Conservation (phyloP, 2,888 invertebrate species). For the Cistogaster globosa region DNA sequence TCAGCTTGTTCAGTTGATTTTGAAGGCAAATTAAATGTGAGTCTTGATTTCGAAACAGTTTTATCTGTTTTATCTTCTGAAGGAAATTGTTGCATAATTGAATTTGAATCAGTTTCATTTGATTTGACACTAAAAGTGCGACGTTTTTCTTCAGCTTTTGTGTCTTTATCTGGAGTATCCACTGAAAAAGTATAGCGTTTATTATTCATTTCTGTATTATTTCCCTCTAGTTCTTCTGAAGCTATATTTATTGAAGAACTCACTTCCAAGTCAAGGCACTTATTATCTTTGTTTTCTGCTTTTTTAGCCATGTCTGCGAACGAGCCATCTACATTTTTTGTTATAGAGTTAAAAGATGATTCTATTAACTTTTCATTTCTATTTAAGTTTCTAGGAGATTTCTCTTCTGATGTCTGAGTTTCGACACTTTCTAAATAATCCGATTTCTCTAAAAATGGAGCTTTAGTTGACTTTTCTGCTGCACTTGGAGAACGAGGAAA, state of each 20-base stretch:
- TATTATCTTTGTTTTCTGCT: neutral
- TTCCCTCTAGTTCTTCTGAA: neutral
- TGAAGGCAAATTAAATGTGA: slow-evolving; percentile 69
- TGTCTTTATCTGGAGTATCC: slow-evolving; percentile 6
- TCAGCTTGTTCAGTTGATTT: neutral
- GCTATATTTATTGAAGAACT: neutral
- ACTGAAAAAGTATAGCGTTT: slow-evolving; percentile 51
- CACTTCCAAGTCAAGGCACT: slow-evolving; percentile 50
- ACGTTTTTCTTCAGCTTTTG: slow-evolving; percentile 33
- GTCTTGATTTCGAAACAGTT: slow-evolving; percentile 41
- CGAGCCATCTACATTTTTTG: slow-evolving; percentile 6
- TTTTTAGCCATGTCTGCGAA: neutral
- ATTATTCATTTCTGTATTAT: slow-evolving; percentile 3
- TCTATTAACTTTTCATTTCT: slow-evolving; percentile 63
- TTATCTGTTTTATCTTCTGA: slow-evolving; percentile 25
- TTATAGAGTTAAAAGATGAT: neutral
- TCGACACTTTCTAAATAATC: slow-evolving; percentile 62
- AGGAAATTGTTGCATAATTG: slow-evolving; percentile 32
- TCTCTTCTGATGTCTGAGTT: neutral
- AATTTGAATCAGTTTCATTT: neutral
- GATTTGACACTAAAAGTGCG: slow-evolving; percentile 58
- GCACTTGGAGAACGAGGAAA: slow-evolving; percentile 77
- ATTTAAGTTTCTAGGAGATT: slow-evolving; percentile 57
- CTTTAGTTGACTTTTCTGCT: slow-evolving; percentile 66
- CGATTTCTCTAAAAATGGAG: slow-evolving; percentile 76